Evolutionary conservation across 2,797 vertebrate genomes (phyloP).

Genomic region (Lates japonicus): DNA sequence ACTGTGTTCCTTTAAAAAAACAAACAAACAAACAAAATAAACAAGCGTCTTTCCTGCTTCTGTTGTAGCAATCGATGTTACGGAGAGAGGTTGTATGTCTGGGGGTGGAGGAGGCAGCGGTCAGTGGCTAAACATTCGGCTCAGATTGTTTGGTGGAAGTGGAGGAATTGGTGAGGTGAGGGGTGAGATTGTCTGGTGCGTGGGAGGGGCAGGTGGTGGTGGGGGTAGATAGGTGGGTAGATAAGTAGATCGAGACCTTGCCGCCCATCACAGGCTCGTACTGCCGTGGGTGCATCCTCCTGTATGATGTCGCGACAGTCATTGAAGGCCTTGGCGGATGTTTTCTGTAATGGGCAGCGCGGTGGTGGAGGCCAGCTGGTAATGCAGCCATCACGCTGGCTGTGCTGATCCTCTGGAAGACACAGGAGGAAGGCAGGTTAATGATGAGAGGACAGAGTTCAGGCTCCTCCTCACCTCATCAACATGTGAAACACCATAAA

Average conservation of each 20-base stretch:
- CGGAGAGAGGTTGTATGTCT: constrained; percentile 49
- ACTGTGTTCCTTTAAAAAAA: constrained; percentile 18
- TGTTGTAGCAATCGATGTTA: constrained; percentile 58
- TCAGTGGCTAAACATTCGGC: constrained; percentile 27
- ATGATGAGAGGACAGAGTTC: not conserved
- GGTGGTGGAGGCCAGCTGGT: no score
- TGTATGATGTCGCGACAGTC: constrained; percentile 99
- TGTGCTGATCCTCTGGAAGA: constrained; percentile 97
- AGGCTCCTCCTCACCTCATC: not conserved
- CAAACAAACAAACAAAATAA: not conserved
- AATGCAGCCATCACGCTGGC: constrained; percentile 98
- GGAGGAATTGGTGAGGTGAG: constrained; percentile 41
- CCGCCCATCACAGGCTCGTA: constrained; percentile 95
- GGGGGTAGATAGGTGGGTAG: constrained; percentile 53
- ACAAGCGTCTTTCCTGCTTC: constrained; percentile 43
- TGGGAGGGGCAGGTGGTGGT: not conserved
- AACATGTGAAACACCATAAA: no score
- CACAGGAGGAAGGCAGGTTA: not conserved
- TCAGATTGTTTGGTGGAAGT: constrained; percentile 43
- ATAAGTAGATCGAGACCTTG: constrained; percentile 43
- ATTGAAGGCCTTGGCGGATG: constrained; percentile 97
- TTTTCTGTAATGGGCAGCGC: constrained; percentile 99
- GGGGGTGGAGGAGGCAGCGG: constrained; percentile 27
- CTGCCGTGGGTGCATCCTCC: constrained; percentile 98
- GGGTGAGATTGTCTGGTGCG: constrained; percentile 58